Conservation (phyloP, 2,797 vertebrate genomes). For the Percopsis omiscomaycus region DNA sequence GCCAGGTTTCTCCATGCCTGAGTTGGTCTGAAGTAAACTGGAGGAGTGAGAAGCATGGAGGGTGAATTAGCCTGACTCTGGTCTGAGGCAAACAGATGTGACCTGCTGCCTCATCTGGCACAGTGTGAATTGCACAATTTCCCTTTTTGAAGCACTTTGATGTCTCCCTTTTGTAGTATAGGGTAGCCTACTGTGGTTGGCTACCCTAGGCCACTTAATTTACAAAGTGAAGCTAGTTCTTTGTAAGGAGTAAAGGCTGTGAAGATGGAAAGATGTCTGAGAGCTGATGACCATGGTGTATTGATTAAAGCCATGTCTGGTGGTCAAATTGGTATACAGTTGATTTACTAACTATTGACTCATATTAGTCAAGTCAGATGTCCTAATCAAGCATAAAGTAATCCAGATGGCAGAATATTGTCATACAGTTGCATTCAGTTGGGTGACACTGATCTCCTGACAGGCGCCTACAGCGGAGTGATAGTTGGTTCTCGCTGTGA, state of each 20-base stretch:
- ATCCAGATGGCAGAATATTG: too few species aligned
- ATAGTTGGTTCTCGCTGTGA: too few species aligned
- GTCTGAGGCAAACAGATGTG: conserved; percentile 13
- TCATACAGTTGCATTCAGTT: too few species aligned
- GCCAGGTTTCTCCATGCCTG: conserved; percentile 1
- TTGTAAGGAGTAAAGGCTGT: not conserved
- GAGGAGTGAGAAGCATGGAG: not conserved
- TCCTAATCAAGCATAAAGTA: too few species aligned
- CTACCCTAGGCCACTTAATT: not conserved
- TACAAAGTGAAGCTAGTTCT: not conserved
- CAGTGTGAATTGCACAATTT: not conserved
- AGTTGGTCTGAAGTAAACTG: conserved; percentile 2
- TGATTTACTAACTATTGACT: too few species aligned
- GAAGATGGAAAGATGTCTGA: not conserved
- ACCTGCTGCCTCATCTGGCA: conserved; percentile 2
- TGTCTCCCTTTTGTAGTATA: not conserved
- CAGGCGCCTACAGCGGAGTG: too few species aligned
- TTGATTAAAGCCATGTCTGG: too few species aligned
- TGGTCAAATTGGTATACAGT: too few species aligned
- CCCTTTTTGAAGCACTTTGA: conserved; percentile 1
- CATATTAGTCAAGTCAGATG: too few species aligned
- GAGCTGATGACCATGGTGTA: too few species aligned
- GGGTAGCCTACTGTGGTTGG: not conserved
- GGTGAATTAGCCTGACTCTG: conserved; percentile 2
- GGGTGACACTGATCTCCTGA: too few species aligned